Percentiles rank a stretch among this genome's conserved stretches.
These are phyloP conservation scores for Amblyjoppa fuscipennis DNA, from an alignment of 2,888 invertebrate genomes.

Conservation along the genomic window DNA sequence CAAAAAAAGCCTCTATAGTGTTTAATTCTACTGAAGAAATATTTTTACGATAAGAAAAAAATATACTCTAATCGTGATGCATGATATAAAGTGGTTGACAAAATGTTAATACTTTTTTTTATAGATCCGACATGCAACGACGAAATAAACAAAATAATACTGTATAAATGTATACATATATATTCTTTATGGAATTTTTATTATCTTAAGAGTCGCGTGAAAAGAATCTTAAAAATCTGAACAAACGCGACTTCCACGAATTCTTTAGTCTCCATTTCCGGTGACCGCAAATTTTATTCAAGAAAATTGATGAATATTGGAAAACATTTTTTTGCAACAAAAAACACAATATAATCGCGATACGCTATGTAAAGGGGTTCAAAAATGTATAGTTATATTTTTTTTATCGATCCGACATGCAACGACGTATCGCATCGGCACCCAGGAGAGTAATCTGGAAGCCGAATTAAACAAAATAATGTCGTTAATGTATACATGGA, in stretches of 20 bases:
- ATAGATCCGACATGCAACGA: no score
- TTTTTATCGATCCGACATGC: slow-evolving; percentile 54
- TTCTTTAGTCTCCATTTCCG: slow-evolving; percentile 76
- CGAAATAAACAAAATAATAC: neutral
- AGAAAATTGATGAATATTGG: no score
- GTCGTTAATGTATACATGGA: neutral
- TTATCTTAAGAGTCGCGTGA: slow-evolving; percentile 74
- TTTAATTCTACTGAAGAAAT: neutral
- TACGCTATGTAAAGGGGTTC: neutral
- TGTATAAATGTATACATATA: neutral
- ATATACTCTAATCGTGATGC: neutral
- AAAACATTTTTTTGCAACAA: neutral
- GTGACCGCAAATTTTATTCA: no score
- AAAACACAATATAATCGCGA: neutral
- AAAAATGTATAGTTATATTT: neutral
- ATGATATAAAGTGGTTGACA: neutral
- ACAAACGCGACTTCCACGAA: slow-evolving; percentile 80
- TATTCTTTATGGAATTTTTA: slow-evolving; percentile 4
- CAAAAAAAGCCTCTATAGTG: neutral
- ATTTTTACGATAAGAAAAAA: neutral
- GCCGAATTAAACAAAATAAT: neutral
- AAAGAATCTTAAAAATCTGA: slow-evolving; percentile 11
- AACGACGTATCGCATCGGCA: slow-evolving; percentile 72
- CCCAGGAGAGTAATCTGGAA: slow-evolving; percentile 75
- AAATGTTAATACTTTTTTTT: no score